Conservation (phyloP, 37 sponge, comb jelly and placozoan genomes). For the Tethya wilhelma region DNA sequence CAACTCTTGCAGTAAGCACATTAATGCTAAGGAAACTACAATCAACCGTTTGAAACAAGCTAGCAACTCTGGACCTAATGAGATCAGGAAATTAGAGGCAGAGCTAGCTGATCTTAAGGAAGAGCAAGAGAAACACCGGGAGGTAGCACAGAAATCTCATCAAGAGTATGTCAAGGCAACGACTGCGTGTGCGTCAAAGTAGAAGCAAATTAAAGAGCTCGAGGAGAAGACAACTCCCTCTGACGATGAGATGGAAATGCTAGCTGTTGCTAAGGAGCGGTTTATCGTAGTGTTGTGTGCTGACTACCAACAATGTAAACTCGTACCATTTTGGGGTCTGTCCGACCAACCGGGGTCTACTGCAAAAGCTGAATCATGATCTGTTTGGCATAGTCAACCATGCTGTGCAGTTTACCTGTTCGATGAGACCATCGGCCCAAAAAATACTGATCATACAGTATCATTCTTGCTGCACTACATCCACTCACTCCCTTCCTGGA, state of each 20-base stretch:
- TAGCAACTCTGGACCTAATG: slow-evolving; percentile 3
- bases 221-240: not conserved
- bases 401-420: slow-evolving; percentile 28
- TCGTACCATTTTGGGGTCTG: slow-evolving; percentile 39
- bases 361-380: slow-evolving; percentile 28
- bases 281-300: slow-evolving; percentile 27
- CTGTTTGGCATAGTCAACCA: slow-evolving; percentile 28
- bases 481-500: too few relatives aligned
- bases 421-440: slow-evolving; percentile 26
- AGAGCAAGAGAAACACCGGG: slow-evolving; percentile 16
- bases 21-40: slow-evolving; percentile 55
- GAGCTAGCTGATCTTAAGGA: slow-evolving; percentile 16
- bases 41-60: slow-evolving; percentile 48
- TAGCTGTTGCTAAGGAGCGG: not conserved
- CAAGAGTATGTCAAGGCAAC: slow-evolving; percentile 16
- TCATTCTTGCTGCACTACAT: not conserved
- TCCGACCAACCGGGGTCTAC: slow-evolving; percentile 24
- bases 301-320: slow-evolving; percentile 19
- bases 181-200: not conserved
- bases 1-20: slow-evolving; percentile 30
- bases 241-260: not conserved
- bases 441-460: too few relatives aligned
- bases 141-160: slow-evolving; percentile 30
- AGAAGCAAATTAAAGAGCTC: slow-evolving; percentile 10
- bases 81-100: slow-evolving; percentile 23